A percentile compares a stretch with the other conserved stretches of the same genome.
Conservation (phyloP, 2,797 vertebrate genomes). For the Gadopsis marmoratus region DNA sequence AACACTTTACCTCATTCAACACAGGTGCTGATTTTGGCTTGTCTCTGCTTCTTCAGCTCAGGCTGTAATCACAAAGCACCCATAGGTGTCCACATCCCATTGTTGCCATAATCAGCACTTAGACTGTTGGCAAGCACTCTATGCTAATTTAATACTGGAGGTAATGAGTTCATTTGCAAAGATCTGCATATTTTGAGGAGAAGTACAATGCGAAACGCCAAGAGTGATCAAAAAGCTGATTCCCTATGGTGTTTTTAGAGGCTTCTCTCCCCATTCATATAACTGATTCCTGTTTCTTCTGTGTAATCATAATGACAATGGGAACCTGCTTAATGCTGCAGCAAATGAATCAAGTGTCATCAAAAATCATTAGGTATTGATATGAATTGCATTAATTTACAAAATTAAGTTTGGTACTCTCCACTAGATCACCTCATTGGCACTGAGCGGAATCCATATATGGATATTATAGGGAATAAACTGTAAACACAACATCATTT, state of each 20-base stretch:
- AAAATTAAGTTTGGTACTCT: constrained; percentile 36
- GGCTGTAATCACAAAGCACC: constrained; percentile 45
- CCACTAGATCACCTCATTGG: constrained; percentile 28
- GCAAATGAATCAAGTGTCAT: constrained; percentile 58
- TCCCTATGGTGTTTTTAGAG: constrained; percentile 39
- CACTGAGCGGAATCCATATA: constrained; percentile 38
- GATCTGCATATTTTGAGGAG: constrained; percentile 65
- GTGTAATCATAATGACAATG: constrained; percentile 44
- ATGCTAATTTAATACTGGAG: constrained; percentile 58
- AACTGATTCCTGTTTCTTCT: constrained; percentile 43
- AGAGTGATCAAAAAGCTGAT: constrained; percentile 54
- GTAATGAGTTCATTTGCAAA: constrained; percentile 72
- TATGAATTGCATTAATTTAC: constrained; percentile 60
- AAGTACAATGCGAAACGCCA: constrained; percentile 32
- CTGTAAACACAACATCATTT: neutral
- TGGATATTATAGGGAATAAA: constrained; percentile 21
- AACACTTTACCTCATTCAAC: constrained; percentile 10
- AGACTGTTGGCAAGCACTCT: constrained; percentile 49
- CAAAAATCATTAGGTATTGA: constrained; percentile 59
- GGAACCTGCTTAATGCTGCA: constrained; percentile 45
- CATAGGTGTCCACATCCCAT: constrained; percentile 52
- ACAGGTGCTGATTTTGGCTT: constrained; percentile 28
- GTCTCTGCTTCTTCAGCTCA: constrained; percentile 22
- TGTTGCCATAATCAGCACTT: constrained; percentile 66
- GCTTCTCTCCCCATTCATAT: constrained; percentile 11